Percentiles rank a stretch among this genome's conserved stretches.
phyloP scores from a whole-genome alignment of 2,888 invertebrate genomes.

The Galerucella nymphaeae region DNA sequence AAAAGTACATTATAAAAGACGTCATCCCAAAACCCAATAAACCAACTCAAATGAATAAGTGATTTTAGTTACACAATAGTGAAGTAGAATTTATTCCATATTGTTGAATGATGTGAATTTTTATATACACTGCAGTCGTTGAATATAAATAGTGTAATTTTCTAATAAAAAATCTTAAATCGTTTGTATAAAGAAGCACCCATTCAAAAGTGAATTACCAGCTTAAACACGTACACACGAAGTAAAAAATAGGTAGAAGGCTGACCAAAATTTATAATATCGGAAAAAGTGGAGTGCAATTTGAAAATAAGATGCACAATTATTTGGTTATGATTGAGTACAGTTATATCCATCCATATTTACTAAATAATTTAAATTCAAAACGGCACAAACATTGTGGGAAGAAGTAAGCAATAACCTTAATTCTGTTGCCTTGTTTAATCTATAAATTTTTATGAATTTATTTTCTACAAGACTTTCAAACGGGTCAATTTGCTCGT shows the following conservation, averaged over 20 bases:
- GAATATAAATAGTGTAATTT: neutral
- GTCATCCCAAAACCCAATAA: neutral
- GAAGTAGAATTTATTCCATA: neutral
- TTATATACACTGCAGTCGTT: neutral
- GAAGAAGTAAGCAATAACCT: too few relatives aligned
- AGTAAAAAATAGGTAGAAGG: neutral
- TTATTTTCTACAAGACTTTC: too few relatives aligned
- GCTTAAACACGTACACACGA: neutral
- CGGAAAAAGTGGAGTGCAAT: neutral
- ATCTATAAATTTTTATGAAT: too few relatives aligned
- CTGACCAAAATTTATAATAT: neutral
- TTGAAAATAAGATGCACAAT: neutral
- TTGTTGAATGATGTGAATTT: neutral
- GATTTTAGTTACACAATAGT: neutral
- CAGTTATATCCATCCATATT: too few relatives aligned
- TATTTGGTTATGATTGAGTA: too few relatives aligned
- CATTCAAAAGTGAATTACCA: conserved; percentile 1
- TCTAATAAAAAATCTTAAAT: neutral
- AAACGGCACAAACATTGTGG: too few relatives aligned
- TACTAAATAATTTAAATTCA: too few relatives aligned
- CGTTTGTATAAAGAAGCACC: neutral
- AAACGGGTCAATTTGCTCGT: too few relatives aligned
- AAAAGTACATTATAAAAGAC: too few relatives aligned
- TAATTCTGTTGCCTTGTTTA: too few relatives aligned
- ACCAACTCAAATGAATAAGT: neutral